phyloP scores from a whole-genome alignment of 2,113 vertebrate genomes.

The Nothocercus nigrocapillus region DNA sequence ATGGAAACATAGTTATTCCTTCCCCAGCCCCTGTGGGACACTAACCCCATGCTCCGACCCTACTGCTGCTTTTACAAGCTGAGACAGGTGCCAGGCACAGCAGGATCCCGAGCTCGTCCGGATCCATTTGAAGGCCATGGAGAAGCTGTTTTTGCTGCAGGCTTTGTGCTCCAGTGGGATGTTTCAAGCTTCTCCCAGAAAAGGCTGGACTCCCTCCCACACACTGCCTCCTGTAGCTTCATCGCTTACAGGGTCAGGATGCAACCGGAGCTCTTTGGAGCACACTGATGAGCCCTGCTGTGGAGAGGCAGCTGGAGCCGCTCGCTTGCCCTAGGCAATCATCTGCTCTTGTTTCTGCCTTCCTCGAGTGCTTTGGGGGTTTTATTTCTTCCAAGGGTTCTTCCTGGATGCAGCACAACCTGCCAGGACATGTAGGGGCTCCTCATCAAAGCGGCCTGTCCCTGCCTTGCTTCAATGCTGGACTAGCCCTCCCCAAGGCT shows the following conservation, averaged over 20 bases:
- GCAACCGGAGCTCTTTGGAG: rapidly evolving
- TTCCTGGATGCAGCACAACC: not conserved
- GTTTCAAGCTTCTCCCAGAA: not conserved
- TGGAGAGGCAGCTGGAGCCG: not conserved
- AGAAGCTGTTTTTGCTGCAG: not conserved
- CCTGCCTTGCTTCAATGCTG: not conserved
- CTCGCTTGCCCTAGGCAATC: not conserved
- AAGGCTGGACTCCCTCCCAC: not conserved
- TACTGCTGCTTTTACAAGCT: not conserved
- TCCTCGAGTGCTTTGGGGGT: not conserved
- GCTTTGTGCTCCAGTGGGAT: not conserved
- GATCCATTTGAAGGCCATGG: not conserved
- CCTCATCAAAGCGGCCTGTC: not conserved
- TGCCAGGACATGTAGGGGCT: not conserved
- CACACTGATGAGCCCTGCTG: not conserved
- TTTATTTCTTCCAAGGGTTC: not conserved
- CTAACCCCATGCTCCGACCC: rapidly evolving
- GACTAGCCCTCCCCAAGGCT: not conserved
- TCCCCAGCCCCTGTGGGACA: not conserved
- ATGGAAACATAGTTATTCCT: not conserved
- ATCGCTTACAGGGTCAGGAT: not conserved
- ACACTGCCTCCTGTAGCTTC: not conserved
- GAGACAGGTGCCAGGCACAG: not conserved
- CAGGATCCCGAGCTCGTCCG: not conserved
- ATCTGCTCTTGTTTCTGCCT: not conserved